Conservation (phyloP, 1,140 invertebrate species). For the Wiebesia pumilae region DNA sequence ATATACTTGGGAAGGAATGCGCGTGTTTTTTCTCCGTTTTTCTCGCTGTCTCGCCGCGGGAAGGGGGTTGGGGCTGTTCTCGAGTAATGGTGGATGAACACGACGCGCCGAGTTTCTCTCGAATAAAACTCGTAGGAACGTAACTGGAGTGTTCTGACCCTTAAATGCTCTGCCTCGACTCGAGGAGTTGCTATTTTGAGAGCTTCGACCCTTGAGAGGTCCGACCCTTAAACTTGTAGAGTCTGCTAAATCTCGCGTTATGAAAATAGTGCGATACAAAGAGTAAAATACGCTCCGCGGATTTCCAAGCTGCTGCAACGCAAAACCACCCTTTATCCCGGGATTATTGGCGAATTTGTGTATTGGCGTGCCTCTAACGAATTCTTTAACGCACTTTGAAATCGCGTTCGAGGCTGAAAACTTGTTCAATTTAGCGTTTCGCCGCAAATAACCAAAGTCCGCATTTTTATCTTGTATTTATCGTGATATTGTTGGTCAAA, state of each 20-base stretch:
- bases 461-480: too few species aligned
- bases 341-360: too few species aligned
- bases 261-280: background rate
- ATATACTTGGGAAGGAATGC: slow-evolving; percentile 30
- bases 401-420: too few species aligned
- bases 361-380: too few species aligned
- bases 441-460: too few species aligned
- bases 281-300: background rate
- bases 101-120: background rate
- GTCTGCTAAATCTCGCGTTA: slow-evolving; percentile 7
- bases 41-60: background rate
- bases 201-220: background rate
- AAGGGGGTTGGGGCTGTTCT: background rate
- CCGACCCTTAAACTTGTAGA: slow-evolving; percentile 13
- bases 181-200: slow-evolving; percentile 24
- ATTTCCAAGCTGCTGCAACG: too few species aligned
- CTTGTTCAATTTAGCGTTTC: too few species aligned
- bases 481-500: too few species aligned
- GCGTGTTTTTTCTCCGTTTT: background rate
- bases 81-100: slow-evolving; percentile 45
- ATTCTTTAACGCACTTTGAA: too few species aligned
- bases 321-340: too few species aligned
- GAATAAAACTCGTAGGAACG: slow-evolving; percentile 40
- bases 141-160: slow-evolving; percentile 25
- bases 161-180: slow-evolving; percentile 30